These are phyloP conservation scores for Trichomalopsis sarcophagae DNA, from an alignment of 1,140 invertebrate genomes.

Conservation along the genomic window DNA sequence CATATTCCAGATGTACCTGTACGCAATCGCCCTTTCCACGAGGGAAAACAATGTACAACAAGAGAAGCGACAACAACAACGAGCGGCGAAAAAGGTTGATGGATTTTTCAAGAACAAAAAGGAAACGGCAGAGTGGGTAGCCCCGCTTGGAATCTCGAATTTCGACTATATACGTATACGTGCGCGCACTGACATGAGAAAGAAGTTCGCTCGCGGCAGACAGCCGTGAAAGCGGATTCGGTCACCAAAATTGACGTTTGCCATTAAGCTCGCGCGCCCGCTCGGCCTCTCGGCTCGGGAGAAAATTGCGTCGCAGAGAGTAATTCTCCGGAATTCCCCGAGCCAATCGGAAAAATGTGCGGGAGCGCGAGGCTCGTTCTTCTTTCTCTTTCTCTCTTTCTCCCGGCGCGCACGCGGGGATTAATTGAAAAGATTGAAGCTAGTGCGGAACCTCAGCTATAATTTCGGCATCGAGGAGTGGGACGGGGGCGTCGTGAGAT, in stretches of 20 bases:
- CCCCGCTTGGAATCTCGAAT: background rate
- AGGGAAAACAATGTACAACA: background rate
- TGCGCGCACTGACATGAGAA: background rate
- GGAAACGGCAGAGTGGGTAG: background rate
- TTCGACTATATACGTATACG: background rate
- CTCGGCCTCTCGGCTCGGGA: conserved; percentile 27
- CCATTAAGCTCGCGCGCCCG: conserved; percentile 29
- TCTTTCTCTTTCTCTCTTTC: background rate
- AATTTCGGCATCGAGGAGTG: conserved; percentile 70
- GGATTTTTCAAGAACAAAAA: conserved; percentile 36
- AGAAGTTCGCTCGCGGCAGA: background rate
- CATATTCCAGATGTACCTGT: background rate
- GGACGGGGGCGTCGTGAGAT: conserved; percentile 65
- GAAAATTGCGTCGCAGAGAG: conserved; percentile 35
- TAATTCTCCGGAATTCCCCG: conserved; percentile 40
- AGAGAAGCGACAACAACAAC: background rate
- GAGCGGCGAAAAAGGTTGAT: background rate
- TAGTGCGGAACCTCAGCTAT: conserved; percentile 67
- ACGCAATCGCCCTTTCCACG: background rate
- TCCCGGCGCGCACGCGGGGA: background rate
- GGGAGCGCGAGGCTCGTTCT: background rate
- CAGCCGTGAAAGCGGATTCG: conserved; percentile 21
- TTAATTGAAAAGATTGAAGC: conserved; percentile 70
- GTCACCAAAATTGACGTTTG: conserved; percentile 39
- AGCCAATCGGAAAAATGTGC: conserved; percentile 15